Evolutionary conservation across 2,888 invertebrate species (phyloP), one percentile per base, ranked within the genome.

Genomic region (Rutpela maculata): DNA sequence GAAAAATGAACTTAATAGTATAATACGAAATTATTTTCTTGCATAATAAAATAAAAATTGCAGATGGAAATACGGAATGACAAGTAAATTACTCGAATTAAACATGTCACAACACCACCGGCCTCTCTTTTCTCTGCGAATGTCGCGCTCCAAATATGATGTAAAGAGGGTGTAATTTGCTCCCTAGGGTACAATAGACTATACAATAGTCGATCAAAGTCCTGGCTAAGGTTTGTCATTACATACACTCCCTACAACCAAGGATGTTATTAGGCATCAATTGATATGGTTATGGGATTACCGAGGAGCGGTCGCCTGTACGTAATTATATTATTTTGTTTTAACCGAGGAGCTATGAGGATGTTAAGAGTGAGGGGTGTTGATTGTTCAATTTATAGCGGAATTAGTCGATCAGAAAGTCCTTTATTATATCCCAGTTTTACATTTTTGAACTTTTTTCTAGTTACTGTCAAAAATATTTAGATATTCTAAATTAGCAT

Each of bases 211-310:
- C 88, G 88, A 88, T 88, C 87, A 86, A 85, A 84, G 84, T 85
- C 83, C 81, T 80, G 79, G 80, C 84, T 81, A 86, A 86, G 86
- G 86, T 85, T 86, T 86, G 86, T 88, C 86, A 88, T 88, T 88
- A 88, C 85, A 83, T 77, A 81, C 78, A 79, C 70, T 76, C 81
- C 82, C 83, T 83, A 85, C 84, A 76, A 82, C 78, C 81, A 83
- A 86, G 87, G 87, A 88, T 88, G 87, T 89, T 89, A 89, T 89
- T 89, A 89, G 88, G 88, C 89, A 88, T 88, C 89, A 88, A 89
- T 89, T 89, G 89, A 89, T 89, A 89, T 87, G 88, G 88, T 89
- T 89, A 89, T 89, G 88, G 88, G 86, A 89, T 89, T 89, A 89
- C 83, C 82, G 85, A 82, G 80, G 82, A 82, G 85, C 85, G 85